phyloP scores from a whole-genome alignment of 2,888 invertebrate species.

The Acrocyrtus sp. region DNA sequence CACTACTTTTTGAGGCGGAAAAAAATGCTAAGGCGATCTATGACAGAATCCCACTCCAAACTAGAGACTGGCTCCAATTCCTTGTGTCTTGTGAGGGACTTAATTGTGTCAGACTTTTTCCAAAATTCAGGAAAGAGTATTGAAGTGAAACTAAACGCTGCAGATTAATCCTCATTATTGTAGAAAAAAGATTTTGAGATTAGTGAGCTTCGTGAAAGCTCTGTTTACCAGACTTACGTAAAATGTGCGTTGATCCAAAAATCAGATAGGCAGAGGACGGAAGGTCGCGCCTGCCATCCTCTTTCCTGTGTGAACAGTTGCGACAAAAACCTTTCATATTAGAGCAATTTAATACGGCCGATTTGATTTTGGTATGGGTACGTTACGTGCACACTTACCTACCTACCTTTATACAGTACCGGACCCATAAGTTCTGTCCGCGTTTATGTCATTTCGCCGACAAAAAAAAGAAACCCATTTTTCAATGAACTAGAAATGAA shows the following conservation, averaged over 20 bases:
- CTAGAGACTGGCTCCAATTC: not conserved
- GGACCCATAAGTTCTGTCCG: not conserved
- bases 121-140: conserved; percentile 13
- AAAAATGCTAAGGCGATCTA: conserved; percentile 3
- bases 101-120: not conserved
- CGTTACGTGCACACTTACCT: not conserved
- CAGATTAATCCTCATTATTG: conserved; percentile 21
- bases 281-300: not conserved
- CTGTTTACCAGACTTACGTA: conserved; percentile 5
- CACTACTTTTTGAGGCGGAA: conserved; percentile 1
- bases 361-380: too few species aligned
- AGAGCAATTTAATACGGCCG: too few species aligned
- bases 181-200: not conserved
- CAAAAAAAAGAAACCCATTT: not conserved
- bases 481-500: not conserved
- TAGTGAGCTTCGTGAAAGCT: not conserved
- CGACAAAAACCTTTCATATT: too few species aligned
- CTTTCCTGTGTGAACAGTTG: too few species aligned
- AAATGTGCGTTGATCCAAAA: conserved; percentile 27
- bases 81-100: too few species aligned
- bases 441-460: not conserved
- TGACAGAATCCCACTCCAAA: not conserved
- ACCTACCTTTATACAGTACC: not conserved
- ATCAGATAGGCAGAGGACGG: conserved; percentile 2
- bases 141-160: conserved; percentile 30